Base-by-base conservation (phyloP, 2,113 vertebrate species). In the Odobenus rosmarus region DNA sequence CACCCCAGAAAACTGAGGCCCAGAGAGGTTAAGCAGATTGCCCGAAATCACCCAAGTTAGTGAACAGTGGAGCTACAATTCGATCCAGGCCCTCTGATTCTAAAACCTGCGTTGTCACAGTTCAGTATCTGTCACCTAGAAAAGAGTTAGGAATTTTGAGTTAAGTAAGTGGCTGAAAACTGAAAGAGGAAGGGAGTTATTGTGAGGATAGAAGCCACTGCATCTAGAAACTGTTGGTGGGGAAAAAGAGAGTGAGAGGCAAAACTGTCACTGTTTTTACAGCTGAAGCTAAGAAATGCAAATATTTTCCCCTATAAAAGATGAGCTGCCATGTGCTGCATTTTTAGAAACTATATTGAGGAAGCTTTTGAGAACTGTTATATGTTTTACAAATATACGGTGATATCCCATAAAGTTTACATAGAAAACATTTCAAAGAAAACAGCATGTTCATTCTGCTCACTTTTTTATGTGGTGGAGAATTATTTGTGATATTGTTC, bases 271-370 rank as follows among this genome's bases (percentile, higher is more conserved):
- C 67, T 72, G 12, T 57, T 83, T 80, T 96, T 92, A 72, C 26
- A 87, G n/a, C 57, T 42, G 80, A 85, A 77, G 33, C 39, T 93
- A 76, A 93, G 33, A 93, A 90, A 72, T 82, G 3, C 61, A 71
- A 85, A 90, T 57, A 51, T 31, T 79, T 19, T 92, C 19, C 84
- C 23, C 18, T 49, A 39, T 67, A 94, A 95, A 96, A 76, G 28
- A 90, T 84, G 67, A 94, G 39, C 16, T 57, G 62, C 33, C 28
- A 42, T 26, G 39, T n/a, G 36, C 11, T 93, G 6, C 19, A 84
- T 88, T 92, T 93, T 82, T n/a, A 24, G 89, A 79, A 93, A 80
- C 42, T 61, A 74, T 81, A 62, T 95, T 91, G 82, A 80, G 96
- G 74, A 76, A 39, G 7, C 26, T 92, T 86, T 95, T 84, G 53